phyloP scores from a whole-genome alignment of 2,888 invertebrate species.

The Megaustenia siamemsis region DNA sequence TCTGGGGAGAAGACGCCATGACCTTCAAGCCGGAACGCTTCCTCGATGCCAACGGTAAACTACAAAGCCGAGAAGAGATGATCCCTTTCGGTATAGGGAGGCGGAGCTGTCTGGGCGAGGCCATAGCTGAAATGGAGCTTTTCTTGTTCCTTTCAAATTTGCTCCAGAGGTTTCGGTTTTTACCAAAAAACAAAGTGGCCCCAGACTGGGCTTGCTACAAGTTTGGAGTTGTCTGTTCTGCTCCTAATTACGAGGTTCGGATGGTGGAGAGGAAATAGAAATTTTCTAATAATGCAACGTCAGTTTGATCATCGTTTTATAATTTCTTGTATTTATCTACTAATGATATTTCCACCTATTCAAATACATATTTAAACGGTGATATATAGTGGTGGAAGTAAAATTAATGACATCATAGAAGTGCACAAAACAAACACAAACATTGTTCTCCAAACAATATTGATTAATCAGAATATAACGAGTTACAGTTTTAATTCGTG shows the following conservation, averaged over 20 bases:
- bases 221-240: constrained; percentile 11
- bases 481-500: no score
- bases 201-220: constrained; percentile 9
- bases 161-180: constrained; percentile 41
- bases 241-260: constrained; percentile 12
- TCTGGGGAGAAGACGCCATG: constrained; percentile 63
- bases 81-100: constrained; percentile 56
- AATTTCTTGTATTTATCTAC: no score
- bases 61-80: constrained; percentile 50
- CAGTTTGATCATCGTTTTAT: no score
- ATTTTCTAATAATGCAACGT: no score
- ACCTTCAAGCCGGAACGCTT: constrained; percentile 69
- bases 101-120: not conserved
- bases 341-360: no score
- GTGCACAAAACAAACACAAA: no score
- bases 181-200: constrained; percentile 19
- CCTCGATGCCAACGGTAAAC: constrained; percentile 58
- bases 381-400: no score
- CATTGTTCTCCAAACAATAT: no score
- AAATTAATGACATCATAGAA: no score
- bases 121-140: constrained; percentile 39
- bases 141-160: constrained; percentile 40
- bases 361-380: no score
- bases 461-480: no score
- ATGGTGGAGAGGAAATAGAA: not conserved